These are phyloP conservation scores for Temnothorax ravouxi DNA, from an alignment of 2,888 invertebrate genomes.

Conservation along the genomic window DNA sequence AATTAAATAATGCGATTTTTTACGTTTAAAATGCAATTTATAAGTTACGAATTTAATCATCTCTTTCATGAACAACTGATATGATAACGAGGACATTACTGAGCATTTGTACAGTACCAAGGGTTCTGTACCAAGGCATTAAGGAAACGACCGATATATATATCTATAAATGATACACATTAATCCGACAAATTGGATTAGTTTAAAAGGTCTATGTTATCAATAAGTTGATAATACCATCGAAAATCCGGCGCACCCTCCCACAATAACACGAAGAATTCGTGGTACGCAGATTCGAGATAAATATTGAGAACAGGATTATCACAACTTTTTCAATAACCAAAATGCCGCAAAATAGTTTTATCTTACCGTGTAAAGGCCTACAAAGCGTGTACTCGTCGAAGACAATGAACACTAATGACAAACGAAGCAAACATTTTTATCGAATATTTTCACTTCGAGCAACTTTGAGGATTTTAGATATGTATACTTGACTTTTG, in stretches of 20 bases:
- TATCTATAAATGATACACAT: background rate
- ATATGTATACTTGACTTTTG: background rate
- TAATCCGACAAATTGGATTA: background rate
- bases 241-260: background rate
- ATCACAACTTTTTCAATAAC: slow-evolving; percentile 12
- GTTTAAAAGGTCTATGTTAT: background rate
- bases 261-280: background rate
- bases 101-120: background rate
- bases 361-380: slow-evolving; percentile 53
- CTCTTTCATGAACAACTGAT: background rate
- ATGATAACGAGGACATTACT: background rate
- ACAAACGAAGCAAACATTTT: background rate
- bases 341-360: slow-evolving; percentile 36
- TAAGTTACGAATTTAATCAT: background rate
- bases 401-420: slow-evolving; percentile 19
- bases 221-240: background rate
- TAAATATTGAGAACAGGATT: background rate
- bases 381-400: slow-evolving; percentile 41
- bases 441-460: background rate
- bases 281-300: background rate
- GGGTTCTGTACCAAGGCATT: background rate
- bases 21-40: slow-evolving; percentile 2
- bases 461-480: background rate
- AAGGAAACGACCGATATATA: background rate
- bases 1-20: background rate